These are phyloP conservation scores for Pissodes strobi DNA, from an alignment of 1,140 invertebrate species.

Conservation along the genomic window DNA sequence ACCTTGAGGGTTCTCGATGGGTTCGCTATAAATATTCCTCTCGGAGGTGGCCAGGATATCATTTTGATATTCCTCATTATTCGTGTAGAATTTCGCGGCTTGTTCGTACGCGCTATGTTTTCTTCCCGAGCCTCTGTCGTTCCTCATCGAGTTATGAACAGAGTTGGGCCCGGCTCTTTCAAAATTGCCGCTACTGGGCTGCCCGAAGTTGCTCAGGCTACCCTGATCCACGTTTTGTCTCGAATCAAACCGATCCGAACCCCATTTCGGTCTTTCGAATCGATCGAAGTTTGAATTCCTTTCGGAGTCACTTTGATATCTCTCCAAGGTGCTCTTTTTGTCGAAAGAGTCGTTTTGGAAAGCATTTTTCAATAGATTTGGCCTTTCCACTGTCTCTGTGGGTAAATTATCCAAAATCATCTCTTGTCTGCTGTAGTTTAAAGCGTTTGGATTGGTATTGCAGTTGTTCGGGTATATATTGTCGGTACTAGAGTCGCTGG, in stretches of 20 bases:
- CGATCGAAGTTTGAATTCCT: slow-evolving; percentile 49
- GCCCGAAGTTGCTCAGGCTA: slow-evolving; percentile 43
- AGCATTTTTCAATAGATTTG: slow-evolving; percentile 56
- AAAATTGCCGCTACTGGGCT: slow-evolving; percentile 46
- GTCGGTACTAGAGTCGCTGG: slow-evolving; percentile 77
- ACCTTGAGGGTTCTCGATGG: slow-evolving; percentile 45
- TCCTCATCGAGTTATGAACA: slow-evolving; percentile 41
- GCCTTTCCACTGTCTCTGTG: slow-evolving; percentile 58
- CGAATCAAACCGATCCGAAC: slow-evolving; percentile 51
- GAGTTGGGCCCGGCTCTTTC: slow-evolving; percentile 42
- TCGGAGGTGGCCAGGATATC: slow-evolving; percentile 51
- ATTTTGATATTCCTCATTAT: slow-evolving; percentile 54
- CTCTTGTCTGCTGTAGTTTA: slow-evolving; percentile 76
- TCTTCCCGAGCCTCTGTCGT: slow-evolving; percentile 39
- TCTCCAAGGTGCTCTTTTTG: slow-evolving; percentile 60
- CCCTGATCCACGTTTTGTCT: slow-evolving; percentile 43
- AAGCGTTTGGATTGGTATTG: slow-evolving; percentile 80
- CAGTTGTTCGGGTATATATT: slow-evolving; percentile 83
- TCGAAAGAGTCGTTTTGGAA: slow-evolving; percentile 59
- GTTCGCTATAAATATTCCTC: slow-evolving; percentile 52
- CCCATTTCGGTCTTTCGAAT: slow-evolving; percentile 54
- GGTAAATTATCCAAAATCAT: slow-evolving; percentile 61
- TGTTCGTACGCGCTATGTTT: slow-evolving; percentile 59
- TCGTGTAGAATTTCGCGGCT: slow-evolving; percentile 60
- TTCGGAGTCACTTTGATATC: slow-evolving; percentile 50